Evolutionary conservation across 2,797 vertebrate genomes (phyloP).

Genomic region (Coregonus ussuriensis): DNA sequence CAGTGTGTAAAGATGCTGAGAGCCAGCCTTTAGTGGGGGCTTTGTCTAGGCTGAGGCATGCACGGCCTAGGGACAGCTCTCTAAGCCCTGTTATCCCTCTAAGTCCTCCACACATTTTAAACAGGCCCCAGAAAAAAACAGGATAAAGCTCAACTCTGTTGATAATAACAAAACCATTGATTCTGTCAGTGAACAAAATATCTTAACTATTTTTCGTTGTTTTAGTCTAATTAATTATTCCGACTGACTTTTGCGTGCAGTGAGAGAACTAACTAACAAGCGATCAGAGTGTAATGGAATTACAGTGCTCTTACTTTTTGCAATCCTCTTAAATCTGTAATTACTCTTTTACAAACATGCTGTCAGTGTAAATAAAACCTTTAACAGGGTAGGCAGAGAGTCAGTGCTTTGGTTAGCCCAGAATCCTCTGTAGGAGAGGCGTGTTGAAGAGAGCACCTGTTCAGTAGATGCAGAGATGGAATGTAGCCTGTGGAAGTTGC

Average conservation of each 20-base stretch:
- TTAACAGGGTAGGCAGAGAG: constrained; percentile 43
- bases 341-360: constrained; percentile 62
- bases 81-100: constrained; percentile 10
- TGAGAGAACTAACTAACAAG: not conserved
- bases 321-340: constrained; percentile 52
- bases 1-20: constrained; percentile 18
- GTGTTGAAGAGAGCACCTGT: constrained; percentile 69
- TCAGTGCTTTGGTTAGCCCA: constrained; percentile 42
- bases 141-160: constrained; percentile 7
- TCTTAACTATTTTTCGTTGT: constrained; percentile 6
- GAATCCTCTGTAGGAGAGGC: constrained; percentile 41
- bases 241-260: no score
- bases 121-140: constrained; percentile 3
- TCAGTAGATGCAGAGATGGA: constrained; percentile 69
- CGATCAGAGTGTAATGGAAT: not conserved
- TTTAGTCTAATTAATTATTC: not conserved
- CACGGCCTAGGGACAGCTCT: not conserved
- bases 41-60: constrained; percentile 15
- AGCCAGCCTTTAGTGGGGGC: constrained; percentile 7
- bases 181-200: not conserved
- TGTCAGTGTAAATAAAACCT: constrained; percentile 59
- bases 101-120: constrained; percentile 12
- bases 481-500: constrained; percentile 67
- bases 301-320: constrained; percentile 18
- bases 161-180: not conserved